A percentile compares a stretch with the other conserved stretches of the same genome.
phyloP scores from a whole-genome alignment of 2,113 vertebrate species.

The Crotalus horridus region DNA sequence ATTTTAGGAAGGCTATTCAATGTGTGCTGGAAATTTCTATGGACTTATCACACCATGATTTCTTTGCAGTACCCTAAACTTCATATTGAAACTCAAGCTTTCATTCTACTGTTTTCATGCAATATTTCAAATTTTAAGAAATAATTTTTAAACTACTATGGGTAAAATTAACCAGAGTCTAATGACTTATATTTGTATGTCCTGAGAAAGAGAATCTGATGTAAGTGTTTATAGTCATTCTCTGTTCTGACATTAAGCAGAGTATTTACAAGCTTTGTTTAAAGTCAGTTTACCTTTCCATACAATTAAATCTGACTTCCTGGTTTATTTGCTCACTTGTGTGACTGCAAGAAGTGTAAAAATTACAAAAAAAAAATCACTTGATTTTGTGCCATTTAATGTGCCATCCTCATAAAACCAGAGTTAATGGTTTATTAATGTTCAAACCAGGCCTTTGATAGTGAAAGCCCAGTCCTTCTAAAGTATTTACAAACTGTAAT shows the following conservation, averaged over 20 bases:
- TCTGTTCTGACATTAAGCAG: not conserved
- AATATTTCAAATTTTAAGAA: not conserved
- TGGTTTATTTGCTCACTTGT: not conserved
- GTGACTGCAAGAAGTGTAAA: not conserved
- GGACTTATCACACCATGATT: slow-evolving; percentile 7
- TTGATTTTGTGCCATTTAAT: not conserved
- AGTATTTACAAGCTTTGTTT: not conserved
- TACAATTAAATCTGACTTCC: not conserved
- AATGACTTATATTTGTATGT: not conserved
- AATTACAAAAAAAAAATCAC: too few species aligned
- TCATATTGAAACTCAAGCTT: not conserved
- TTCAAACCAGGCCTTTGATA: not conserved
- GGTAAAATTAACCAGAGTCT: not conserved
- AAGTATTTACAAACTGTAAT: not conserved
- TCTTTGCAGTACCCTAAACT: not conserved
- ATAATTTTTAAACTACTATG: not conserved
- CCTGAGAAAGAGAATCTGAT: not conserved
- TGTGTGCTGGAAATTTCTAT: not conserved
- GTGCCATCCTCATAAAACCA: not conserved
- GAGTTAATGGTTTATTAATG: not conserved
- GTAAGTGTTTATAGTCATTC: not conserved
- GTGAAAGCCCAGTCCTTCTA: not conserved
- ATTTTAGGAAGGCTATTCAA: accelerated
- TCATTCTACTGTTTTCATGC: not conserved
- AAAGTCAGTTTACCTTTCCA: not conserved